Evolutionary conservation across 2,797 vertebrate species (phyloP), one percentile per base, ranked within the genome.

Genomic region (Dryobates pubescens): DNA sequence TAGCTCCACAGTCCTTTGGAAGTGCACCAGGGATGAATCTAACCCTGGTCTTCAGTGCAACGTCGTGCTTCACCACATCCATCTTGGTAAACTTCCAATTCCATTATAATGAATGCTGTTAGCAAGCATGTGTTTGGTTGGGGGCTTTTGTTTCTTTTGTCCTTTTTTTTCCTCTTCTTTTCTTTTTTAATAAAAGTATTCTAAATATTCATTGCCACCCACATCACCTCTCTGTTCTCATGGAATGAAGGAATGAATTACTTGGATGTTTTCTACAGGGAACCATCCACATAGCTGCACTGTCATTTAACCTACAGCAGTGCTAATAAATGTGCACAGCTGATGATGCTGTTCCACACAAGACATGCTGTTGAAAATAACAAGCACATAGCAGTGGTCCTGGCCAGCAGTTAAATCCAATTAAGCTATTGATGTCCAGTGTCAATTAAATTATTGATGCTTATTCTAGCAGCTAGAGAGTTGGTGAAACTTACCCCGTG

Each of bases 161-260:
- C 38, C 38, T 13, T 38, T 13, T 38, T 38, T 38, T n/a, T n/a
- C n/a, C 38, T 38, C 38, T 38, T 38, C 11, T 38, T 73, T 70
- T 32, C 57, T 75, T 87, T 89, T 83, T 71, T 20, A 86, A 82
- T 74, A 88, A 92, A 65, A 76, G 24, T 15, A 51, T 30, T 87
- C 59, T 76, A 79, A 90, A 69, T 93, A 84, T 88, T 93, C 67
- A 88, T 93, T 93, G 36, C n/a, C n/a, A 82, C 36, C 23, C 49
- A 65, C 17, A 38, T 13, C 0, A 0, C 6, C 3, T 2, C 20
- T 47, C 38, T 72, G 0, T n/a, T 74, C 38, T 80, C 53, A 54
- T 0, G 2, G 23, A 82, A 74, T 64, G 45, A 67, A 23, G 4
- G 38, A 91, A 91, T 4, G 89, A 88, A 82, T 67, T 49, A 18